These are phyloP conservation scores for Spilosoma lubricipeda DNA, from an alignment of 2,888 invertebrate species.

Conservation along the genomic window DNA sequence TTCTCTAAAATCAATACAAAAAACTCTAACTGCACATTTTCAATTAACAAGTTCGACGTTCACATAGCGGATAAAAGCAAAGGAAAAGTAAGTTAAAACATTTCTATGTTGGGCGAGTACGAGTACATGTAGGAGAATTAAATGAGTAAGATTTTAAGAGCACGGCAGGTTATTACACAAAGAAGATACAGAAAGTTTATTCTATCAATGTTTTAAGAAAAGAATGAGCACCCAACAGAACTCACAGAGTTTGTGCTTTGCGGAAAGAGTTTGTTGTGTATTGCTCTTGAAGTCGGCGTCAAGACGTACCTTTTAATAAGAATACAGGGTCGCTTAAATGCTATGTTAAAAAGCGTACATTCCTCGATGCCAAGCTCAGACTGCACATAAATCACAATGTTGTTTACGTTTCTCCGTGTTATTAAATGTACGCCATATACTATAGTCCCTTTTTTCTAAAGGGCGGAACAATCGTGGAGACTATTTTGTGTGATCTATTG, in stretches of 20 bases:
- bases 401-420: slow-evolving; percentile 20
- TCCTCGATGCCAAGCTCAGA: slow-evolving; percentile 18
- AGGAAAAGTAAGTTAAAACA: slow-evolving; percentile 41
- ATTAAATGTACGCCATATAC: slow-evolving; percentile 15
- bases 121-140: slow-evolving; percentile 13
- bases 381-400: slow-evolving; percentile 33
- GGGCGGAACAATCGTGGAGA: not conserved
- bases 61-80: slow-evolving; percentile 30
- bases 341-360: slow-evolving; percentile 17
- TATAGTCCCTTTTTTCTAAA: slow-evolving; percentile 3
- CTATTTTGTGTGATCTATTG: not conserved
- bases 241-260: not conserved
- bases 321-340: slow-evolving; percentile 22
- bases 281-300: not conserved
- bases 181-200: slow-evolving; percentile 8
- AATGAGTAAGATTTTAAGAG: slow-evolving; percentile 11
- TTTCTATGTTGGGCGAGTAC: slow-evolving; percentile 20
- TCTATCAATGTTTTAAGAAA: not conserved
- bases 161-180: slow-evolving; percentile 12
- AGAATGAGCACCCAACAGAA: not conserved
- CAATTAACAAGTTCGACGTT: slow-evolving; percentile 44
- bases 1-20: slow-evolving; percentile 43
- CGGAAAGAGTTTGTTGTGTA: not conserved
- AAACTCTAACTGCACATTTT: slow-evolving; percentile 45
- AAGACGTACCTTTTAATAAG: slow-evolving; percentile 25